A percentile compares a stretch with the other conserved stretches of the same genome.
phyloP scores from a whole-genome alignment of 2,797 vertebrate genomes.

The Chelidonichthys spinosus region DNA sequence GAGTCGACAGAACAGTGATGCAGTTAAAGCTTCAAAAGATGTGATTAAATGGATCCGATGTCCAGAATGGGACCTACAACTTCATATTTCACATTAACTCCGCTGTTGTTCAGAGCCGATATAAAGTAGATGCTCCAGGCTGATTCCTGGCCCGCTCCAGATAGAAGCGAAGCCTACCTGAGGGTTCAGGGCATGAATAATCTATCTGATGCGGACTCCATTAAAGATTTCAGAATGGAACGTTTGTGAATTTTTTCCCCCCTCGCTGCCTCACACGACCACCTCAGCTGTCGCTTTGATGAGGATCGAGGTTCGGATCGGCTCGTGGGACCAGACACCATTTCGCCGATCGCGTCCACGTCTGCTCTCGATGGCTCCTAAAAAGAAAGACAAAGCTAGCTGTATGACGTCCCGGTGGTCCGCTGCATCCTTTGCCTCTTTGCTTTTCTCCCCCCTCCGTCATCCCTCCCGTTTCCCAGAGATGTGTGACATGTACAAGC shows the following conservation, averaged over 20 bases:
- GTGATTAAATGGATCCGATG: neutral
- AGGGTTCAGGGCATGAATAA: slow-evolving; percentile 44
- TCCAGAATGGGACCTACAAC: neutral
- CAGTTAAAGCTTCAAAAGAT: neutral
- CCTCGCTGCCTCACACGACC: neutral
- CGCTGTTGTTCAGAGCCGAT: neutral
- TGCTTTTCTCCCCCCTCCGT: slow-evolving; percentile 2
- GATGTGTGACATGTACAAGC: slow-evolving; percentile 26
- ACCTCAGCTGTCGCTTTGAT: slow-evolving; percentile 23
- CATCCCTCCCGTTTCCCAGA: slow-evolving; percentile 26
- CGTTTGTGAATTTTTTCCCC: slow-evolving; percentile 25
- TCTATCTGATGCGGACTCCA: neutral
- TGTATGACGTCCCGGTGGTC: slow-evolving; percentile 26
- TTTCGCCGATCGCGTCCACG: slow-evolving; percentile 6
- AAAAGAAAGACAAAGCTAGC: neutral
- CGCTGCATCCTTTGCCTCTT: slow-evolving; percentile 24
- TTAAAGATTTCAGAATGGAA: slow-evolving; percentile 32
- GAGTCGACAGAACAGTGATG: neutral
- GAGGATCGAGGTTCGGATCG: neutral
- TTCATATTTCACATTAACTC: neutral
- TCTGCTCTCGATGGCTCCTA: slow-evolving; percentile 18
- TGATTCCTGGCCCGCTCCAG: slow-evolving; percentile 8
- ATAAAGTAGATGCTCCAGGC: neutral
- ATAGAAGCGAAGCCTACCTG: slow-evolving; percentile 32
- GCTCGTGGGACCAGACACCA: slow-evolving; percentile 15